Conservation (phyloP, 2,888 invertebrate genomes). For the Asteroscopus sphinx region DNA sequence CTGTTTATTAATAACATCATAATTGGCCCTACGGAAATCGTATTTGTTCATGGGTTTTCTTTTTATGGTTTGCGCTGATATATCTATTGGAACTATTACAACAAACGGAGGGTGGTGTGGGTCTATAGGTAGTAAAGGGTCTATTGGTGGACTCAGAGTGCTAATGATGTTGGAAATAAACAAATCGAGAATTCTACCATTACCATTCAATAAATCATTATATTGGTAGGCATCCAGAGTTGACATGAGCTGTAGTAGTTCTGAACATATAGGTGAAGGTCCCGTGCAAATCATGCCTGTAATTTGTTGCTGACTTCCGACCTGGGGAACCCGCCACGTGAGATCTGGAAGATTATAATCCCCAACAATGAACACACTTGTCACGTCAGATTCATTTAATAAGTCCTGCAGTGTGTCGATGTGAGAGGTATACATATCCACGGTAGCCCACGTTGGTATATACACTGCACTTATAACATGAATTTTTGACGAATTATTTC, state of each 20-base stretch:
- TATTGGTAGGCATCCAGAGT: not conserved
- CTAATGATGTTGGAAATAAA: not conserved
- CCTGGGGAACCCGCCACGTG: not conserved
- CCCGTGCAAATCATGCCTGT: conserved; percentile 4
- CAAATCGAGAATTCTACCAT: conserved; percentile 2
- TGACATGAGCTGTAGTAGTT: conserved; percentile 3
- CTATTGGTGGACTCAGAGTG: not conserved
- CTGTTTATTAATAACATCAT: too few species aligned
- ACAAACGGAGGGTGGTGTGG: conserved; percentile 4
- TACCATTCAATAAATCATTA: not conserved
- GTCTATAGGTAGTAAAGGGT: conserved; percentile 1
- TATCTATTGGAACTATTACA: not conserved
- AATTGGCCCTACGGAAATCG: too few species aligned
- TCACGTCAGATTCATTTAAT: not conserved
- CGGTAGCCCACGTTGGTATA: not conserved
- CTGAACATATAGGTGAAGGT: too few species aligned
- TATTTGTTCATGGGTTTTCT: not conserved
- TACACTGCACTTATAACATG: conserved; percentile 5
- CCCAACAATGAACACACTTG: not conserved
- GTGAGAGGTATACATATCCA: conserved; percentile 1
- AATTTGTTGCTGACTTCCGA: not conserved
- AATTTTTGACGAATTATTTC: not conserved
- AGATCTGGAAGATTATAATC: conserved; percentile 5
- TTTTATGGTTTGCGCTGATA: not conserved
- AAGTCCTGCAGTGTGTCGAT: conserved; percentile 3